These are phyloP conservation scores for Protosalanx chinensis DNA, from an alignment of 2,797 vertebrate genomes.

Conservation along the genomic window DNA sequence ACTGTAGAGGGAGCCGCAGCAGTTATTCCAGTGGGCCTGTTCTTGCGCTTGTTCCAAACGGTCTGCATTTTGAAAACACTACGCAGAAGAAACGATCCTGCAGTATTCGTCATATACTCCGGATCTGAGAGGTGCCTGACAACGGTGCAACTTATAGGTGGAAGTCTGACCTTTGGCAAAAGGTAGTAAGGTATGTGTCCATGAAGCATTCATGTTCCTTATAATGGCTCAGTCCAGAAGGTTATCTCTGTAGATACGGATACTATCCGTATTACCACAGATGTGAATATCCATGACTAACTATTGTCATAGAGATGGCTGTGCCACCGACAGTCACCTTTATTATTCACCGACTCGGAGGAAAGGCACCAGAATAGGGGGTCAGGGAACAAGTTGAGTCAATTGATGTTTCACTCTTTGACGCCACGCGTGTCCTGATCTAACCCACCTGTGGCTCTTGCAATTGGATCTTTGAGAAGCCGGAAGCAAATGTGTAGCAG, in stretches of 20 bases:
- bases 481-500: no score
- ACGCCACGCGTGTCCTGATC: no score
- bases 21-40: no score
- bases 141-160: background rate
- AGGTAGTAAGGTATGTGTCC: slow-evolving; percentile 22
- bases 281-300: slow-evolving; percentile 24
- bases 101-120: background rate
- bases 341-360: slow-evolving; percentile 35
- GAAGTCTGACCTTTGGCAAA: slow-evolving; percentile 35
- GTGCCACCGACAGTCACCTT: slow-evolving; percentile 13
- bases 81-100: no score
- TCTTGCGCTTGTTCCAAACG: no score
- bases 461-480: no score
- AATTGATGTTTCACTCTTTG: background rate
- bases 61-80: no score
- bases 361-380: slow-evolving; percentile 13
- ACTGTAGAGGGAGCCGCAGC: no score
- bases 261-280: slow-evolving; percentile 12
- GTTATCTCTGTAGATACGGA: background rate
- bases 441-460: no score
- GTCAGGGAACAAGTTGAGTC: slow-evolving; percentile 27
- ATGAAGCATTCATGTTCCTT: slow-evolving; percentile 42
- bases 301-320: slow-evolving; percentile 20
- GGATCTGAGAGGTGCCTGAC: background rate
- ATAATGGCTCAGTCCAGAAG: slow-evolving; percentile 26